Conservation (phyloP, 2,797 vertebrate species). For the Syngnathus acus region DNA sequence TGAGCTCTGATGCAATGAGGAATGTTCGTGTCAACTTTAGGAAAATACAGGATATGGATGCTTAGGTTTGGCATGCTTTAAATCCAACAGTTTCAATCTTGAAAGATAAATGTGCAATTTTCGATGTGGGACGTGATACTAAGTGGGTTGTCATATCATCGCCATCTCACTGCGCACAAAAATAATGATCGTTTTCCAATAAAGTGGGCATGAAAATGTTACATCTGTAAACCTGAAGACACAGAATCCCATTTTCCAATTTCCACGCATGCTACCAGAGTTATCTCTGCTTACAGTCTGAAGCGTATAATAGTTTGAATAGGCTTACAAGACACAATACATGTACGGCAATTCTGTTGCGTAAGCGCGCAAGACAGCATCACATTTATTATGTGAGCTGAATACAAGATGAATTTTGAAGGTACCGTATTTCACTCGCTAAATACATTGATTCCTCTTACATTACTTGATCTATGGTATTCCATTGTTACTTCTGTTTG, state of each 20-base stretch:
- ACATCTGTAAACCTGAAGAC: slow-evolving; percentile 20
- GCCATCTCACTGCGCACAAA: background rate
- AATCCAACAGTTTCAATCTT: slow-evolving; percentile 8
- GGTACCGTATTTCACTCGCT: slow-evolving; percentile 34
- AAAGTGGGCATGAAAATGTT: slow-evolving; percentile 24
- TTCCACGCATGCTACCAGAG: slow-evolving; percentile 6
- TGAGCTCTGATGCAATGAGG: slow-evolving; percentile 49
- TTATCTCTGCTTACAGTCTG: slow-evolving; percentile 35
- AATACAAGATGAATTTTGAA: slow-evolving; percentile 29
- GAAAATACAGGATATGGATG: slow-evolving; percentile 18
- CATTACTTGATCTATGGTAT: slow-evolving; percentile 15
- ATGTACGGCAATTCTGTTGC: slow-evolving; percentile 32
- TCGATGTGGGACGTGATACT: slow-evolving; percentile 6
- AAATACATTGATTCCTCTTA: slow-evolving; percentile 21
- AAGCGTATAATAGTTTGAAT: slow-evolving; percentile 23
- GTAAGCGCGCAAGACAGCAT: slow-evolving; percentile 31
- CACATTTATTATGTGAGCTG: slow-evolving; percentile 49
- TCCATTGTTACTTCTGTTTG: slow-evolving; percentile 3
- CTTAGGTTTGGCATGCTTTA: slow-evolving; percentile 4
- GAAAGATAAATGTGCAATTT: slow-evolving; percentile 12
- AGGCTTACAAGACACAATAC: slow-evolving; percentile 20
- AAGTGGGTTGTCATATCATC: background rate
- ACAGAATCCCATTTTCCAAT: slow-evolving; percentile 36
- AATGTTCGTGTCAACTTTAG: slow-evolving; percentile 41
- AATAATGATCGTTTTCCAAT: slow-evolving; percentile 26